phyloP scores from a whole-genome alignment of 2,888 invertebrate species.

The Argyra leucocephala region DNA sequence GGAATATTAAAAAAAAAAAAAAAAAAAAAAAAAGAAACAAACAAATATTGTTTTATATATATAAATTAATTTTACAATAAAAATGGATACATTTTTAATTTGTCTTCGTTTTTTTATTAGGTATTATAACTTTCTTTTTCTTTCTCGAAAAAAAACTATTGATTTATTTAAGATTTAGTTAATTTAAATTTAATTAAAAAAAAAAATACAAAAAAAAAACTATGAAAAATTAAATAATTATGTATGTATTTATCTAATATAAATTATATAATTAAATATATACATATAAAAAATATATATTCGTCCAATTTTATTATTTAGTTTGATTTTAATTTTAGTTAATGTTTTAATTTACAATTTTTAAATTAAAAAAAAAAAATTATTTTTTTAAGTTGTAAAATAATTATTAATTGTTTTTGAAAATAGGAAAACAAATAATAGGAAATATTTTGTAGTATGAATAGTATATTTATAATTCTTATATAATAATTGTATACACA shows the following conservation, averaged over 20 bases:
- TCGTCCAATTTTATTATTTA: slow-evolving; percentile 2
- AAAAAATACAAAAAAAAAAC: neutral
- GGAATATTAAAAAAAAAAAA: neutral
- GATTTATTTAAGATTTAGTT: too few species aligned
- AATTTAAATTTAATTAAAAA: neutral
- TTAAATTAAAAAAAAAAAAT: neutral
- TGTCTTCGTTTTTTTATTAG: neutral
- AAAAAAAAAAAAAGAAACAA: neutral
- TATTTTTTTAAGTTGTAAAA: neutral
- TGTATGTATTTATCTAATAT: neutral
- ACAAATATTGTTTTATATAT: neutral
- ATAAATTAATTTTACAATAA: neutral
- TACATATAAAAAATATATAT: neutral
- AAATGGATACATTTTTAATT: neutral
- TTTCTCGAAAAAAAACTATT: neutral
- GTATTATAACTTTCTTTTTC: neutral
- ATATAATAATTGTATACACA: neutral
- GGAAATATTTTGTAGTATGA: neutral
- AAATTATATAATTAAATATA: neutral
- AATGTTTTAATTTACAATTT: too few species aligned
- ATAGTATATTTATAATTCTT: neutral
- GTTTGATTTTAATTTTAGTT: neutral
- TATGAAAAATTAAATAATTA: too few species aligned
- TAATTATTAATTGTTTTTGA: neutral
- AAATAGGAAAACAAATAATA: neutral